Conservation (phyloP, 2,113 vertebrate species). For the Phylloscopus trochiloides region DNA sequence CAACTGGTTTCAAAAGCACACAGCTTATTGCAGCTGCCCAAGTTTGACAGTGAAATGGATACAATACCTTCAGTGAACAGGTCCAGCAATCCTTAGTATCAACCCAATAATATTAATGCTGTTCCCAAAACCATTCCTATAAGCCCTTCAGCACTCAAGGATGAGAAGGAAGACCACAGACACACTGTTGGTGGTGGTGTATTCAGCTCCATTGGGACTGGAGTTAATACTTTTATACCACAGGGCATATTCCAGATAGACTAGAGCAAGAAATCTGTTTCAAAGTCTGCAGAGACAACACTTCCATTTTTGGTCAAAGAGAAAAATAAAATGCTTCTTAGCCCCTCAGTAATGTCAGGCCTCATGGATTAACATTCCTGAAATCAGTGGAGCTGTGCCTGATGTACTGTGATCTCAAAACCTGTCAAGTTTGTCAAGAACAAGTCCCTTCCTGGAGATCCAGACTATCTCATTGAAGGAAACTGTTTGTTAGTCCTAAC, state of each 20-base stretch:
- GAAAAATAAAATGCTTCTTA: slow-evolving; percentile 88
- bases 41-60: slow-evolving; percentile 79
- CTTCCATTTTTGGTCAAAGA: slow-evolving; percentile 88
- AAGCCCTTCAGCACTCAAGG: slow-evolving; percentile 83
- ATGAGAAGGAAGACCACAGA: slow-evolving; percentile 84
- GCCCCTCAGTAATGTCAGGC: slow-evolving; percentile 85
- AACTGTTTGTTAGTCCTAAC: slow-evolving; percentile 88
- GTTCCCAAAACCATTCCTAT: slow-evolving; percentile 84
- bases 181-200: slow-evolving; percentile 81
- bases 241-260: slow-evolving; percentile 84
- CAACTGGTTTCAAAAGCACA: slow-evolving; percentile 72
- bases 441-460: slow-evolving; percentile 86
- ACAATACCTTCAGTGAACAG: slow-evolving; percentile 75
- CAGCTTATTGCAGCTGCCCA: slow-evolving; percentile 75
- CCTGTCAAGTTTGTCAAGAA: slow-evolving; percentile 77
- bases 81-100: slow-evolving; percentile 83
- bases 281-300: slow-evolving; percentile 87
- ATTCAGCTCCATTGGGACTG: slow-evolving; percentile 84
- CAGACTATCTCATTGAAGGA: slow-evolving; percentile 85
- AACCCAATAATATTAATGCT: slow-evolving; percentile 80
- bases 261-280: slow-evolving; percentile 90
- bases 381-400: slow-evolving; percentile 86
- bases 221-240: slow-evolving; percentile 86
- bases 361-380: slow-evolving; percentile 87
- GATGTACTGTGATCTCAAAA: slow-evolving; percentile 89